Evolutionary conservation across 2,888 invertebrate genomes (phyloP).

Genomic region (Exephanes ischioxanthus): DNA sequence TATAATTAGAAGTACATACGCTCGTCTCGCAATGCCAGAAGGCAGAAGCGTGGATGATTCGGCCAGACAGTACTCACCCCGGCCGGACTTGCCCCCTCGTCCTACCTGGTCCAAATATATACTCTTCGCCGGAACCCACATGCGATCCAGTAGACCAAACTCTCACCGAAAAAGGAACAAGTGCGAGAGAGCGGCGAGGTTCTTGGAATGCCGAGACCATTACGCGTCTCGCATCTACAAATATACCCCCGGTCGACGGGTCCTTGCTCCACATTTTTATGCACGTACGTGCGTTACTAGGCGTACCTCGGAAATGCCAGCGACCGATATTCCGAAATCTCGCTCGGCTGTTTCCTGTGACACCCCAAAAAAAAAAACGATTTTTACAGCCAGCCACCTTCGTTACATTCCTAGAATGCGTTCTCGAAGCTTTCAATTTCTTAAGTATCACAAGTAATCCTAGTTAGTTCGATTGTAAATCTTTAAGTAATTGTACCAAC

Average conservation of each 20-base stretch:
- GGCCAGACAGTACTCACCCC: slow-evolving; percentile 61
- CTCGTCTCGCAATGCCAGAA: slow-evolving; percentile 32
- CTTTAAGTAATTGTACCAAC: too few species aligned
- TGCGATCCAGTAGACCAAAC: slow-evolving; percentile 71
- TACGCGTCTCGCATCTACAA: slow-evolving; percentile 67
- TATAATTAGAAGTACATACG: slow-evolving; percentile 44
- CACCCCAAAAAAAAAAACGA: slow-evolving; percentile 5
- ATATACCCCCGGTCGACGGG: slow-evolving; percentile 71
- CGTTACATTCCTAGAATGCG: background rate
- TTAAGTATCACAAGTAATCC: too few species aligned
- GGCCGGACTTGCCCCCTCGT: slow-evolving; percentile 39
- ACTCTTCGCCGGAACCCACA: slow-evolving; percentile 66
- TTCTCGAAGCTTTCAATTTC: background rate
- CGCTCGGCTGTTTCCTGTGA: slow-evolving; percentile 15
- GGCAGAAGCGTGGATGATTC: slow-evolving; percentile 36
- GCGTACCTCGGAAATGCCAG: slow-evolving; percentile 18
- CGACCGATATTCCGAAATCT: background rate
- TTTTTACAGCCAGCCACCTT: background rate
- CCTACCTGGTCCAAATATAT: slow-evolving; percentile 72
- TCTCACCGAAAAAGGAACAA: slow-evolving; percentile 76
- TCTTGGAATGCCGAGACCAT: slow-evolving; percentile 76
- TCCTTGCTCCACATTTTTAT: slow-evolving; percentile 78
- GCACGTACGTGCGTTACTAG: slow-evolving; percentile 15
- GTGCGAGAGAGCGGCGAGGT: slow-evolving; percentile 56
- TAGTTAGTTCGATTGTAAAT: too few species aligned